These are phyloP conservation scores for Cyclophora albipunctata DNA, from an alignment of 2,888 invertebrate species.

Conservation along the genomic window DNA sequence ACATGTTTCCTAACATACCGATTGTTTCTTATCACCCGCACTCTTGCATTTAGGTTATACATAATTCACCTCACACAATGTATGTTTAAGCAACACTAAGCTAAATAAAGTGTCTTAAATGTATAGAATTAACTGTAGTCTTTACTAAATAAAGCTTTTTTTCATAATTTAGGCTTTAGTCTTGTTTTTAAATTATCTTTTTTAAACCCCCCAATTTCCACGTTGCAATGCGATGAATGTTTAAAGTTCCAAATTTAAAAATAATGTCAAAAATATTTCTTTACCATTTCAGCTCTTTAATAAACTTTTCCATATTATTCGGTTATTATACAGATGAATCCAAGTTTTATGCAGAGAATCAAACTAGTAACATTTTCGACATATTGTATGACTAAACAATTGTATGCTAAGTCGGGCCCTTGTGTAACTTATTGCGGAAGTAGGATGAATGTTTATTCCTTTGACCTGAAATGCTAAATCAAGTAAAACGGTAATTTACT, in stretches of 20 bases:
- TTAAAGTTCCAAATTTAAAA: no score
- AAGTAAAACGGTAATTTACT: conserved; percentile 25
- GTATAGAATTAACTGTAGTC: background rate
- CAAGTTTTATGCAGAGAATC: no score
- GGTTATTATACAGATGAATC: no score
- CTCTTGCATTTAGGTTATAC: conserved; percentile 12
- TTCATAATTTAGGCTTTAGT: no score
- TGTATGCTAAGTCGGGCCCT: background rate
- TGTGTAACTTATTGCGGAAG: conserved; percentile 6
- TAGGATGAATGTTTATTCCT: conserved; percentile 21
- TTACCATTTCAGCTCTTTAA: no score
- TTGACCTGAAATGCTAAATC: conserved; percentile 30
- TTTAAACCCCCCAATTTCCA: no score
- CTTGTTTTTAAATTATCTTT: no score
- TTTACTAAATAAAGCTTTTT: no score
- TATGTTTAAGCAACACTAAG: conserved; percentile 3
- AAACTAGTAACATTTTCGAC: background rate
- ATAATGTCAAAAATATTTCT: no score
- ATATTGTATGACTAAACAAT: conserved; percentile 2
- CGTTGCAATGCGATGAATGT: no score
- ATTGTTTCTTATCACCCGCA: conserved; percentile 6
- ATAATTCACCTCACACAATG: conserved; percentile 2
- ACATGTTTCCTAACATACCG: no score
- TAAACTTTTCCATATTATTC: no score
- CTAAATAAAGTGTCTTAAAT: background rate